phyloP scores from a whole-genome alignment of 1,140 invertebrate genomes.

The Xylocopa sonorina region DNA sequence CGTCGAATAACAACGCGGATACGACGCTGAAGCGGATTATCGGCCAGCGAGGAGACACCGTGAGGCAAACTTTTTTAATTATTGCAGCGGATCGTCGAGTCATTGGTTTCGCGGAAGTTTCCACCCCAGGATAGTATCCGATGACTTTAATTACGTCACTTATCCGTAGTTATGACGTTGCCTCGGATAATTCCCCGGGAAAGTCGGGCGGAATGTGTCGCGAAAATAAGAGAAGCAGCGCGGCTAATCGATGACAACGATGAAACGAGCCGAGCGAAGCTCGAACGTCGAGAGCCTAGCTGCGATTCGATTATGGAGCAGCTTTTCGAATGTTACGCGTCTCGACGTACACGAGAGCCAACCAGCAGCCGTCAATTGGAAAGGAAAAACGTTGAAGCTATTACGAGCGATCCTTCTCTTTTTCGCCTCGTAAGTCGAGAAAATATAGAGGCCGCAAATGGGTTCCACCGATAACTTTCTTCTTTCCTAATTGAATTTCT shows the following conservation, averaged over 20 bases:
- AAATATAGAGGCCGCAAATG: constrained; percentile 1
- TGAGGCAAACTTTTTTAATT: constrained; percentile 39
- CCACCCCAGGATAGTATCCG: neutral
- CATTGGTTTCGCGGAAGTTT: constrained; percentile 9
- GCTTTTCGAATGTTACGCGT: constrained; percentile 17
- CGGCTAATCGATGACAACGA: constrained; percentile 30
- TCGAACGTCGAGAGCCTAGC: neutral
- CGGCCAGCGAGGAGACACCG: neutral
- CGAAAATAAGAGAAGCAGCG: neutral
- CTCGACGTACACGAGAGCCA: neutral
- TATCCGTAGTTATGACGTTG: constrained; percentile 7
- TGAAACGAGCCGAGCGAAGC: neutral
- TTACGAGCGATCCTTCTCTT: neutral
- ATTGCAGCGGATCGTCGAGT: neutral
- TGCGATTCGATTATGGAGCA: constrained; percentile 16
- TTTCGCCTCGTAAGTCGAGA: neutral
- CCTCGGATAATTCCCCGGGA: neutral
- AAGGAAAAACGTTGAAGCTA: constrained; percentile 19
- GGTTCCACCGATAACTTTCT: constrained; percentile 11
- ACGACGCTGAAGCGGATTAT: neutral
- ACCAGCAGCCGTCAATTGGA: too few species aligned
- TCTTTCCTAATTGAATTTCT: constrained; percentile 11
- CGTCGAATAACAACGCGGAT: neutral
- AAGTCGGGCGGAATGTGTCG: neutral
- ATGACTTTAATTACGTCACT: constrained; percentile 40